Evolutionary conservation across 2,113 vertebrate species (phyloP), one percentile per base, ranked within the genome.

Genomic region (Labeo rohita): DNA sequence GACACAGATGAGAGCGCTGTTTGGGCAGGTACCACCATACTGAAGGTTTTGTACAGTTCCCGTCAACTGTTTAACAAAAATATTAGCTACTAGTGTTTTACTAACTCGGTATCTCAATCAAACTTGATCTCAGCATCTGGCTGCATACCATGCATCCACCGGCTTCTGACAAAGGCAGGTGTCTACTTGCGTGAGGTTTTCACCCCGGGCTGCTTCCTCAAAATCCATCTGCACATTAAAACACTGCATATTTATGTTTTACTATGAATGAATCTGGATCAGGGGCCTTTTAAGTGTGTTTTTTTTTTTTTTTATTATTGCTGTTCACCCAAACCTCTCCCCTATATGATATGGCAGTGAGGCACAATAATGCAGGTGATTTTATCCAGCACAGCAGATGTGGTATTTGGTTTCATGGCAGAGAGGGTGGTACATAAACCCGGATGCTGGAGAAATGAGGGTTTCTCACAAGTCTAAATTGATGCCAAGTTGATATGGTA

Each of bases 381-480:
- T 87, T 86, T 16, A 59, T 43, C 43, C 54, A 39, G 73, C 8
- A 66, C 34, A 56, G 81, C 47, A 84, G 76, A 75, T 75, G 66
- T 49, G 10, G 4, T 75, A 73, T 73, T 56, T 47, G 36, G 81
- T 88, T 88, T 86, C 73, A 84, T 50, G 45, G 45, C 52, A 73
- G 54, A 63, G 36, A 63, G 15, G 16, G 15, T 28, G 39, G 49
- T 54, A 81, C 54, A 66, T 16, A 70, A 21, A 36, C 76, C 63
- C 83, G 49, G 68, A 91, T 90, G 80, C 83, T 15, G n/a, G 34
- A 16, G 3, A 47, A 68, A 91, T 89, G 87, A 90, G 87, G 90
- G 85, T 86, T 86, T 86, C 43, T 13, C 84, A 87, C 61, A 81
- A n/a, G 13, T 47, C 21, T 18, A 63, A 65, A 45, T 8, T 23